Evolutionary conservation across 2,888 invertebrate genomes (phyloP).

Genomic region (Leptinotarsa rubiginosa): DNA sequence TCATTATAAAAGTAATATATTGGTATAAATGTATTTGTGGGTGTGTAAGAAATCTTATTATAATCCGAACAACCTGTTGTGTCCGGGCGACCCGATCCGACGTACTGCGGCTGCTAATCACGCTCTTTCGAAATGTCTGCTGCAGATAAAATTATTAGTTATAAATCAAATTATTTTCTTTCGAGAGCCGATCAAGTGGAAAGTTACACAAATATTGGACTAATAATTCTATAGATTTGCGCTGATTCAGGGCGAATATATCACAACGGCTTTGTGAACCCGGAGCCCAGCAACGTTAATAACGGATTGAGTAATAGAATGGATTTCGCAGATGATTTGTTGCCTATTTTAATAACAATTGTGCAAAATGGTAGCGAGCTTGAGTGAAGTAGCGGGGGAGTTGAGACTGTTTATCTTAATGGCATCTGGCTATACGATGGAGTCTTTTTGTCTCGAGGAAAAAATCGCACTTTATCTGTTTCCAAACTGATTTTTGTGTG

Average conservation of each 20-base stretch:
- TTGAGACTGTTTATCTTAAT: constrained; percentile 34
- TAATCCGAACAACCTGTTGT: constrained; percentile 59
- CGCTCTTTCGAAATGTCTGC: constrained; percentile 40
- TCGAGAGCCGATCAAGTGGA: constrained; percentile 53
- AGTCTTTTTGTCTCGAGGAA: background rate
- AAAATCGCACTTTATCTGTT: background rate
- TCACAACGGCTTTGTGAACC: constrained; percentile 25
- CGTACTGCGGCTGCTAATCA: constrained; percentile 47
- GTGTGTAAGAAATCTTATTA: constrained; percentile 57
- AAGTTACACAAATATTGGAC: constrained; percentile 46
- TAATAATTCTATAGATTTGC: constrained; percentile 36
- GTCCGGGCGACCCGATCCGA: constrained; percentile 53
- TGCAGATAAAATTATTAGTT: constrained; percentile 57
- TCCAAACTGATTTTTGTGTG: background rate
- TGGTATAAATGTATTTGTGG: constrained; percentile 50
- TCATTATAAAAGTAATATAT: constrained; percentile 52
- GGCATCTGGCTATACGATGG: constrained; percentile 23
- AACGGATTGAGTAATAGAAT: constrained; percentile 15
- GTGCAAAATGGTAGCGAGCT: constrained; percentile 29
- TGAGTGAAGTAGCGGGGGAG: constrained; percentile 11
- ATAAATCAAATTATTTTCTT: constrained; percentile 59
- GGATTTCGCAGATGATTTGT: constrained; percentile 35
- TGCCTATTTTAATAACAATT: constrained; percentile 38
- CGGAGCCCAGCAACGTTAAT: constrained; percentile 9
- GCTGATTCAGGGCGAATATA: constrained; percentile 39